Base-by-base conservation (phyloP, 2,797 vertebrate genomes). In the Sparus aurata region DNA sequence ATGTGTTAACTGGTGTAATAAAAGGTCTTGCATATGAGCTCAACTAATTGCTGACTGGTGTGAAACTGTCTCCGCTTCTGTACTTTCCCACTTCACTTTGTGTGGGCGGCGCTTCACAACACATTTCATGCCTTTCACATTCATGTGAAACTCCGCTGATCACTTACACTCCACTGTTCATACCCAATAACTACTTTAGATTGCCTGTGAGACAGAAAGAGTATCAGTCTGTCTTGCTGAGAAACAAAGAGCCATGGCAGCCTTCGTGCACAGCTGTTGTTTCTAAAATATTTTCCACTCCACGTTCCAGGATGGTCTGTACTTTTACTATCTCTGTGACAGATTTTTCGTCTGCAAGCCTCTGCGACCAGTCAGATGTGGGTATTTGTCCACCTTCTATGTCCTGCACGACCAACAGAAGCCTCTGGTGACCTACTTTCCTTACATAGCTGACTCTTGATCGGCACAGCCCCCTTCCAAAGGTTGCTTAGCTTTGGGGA, bases 371-470 rank as follows among this genome's bases (percentile, higher is more conserved):
- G 72, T 77, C 77, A 86, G 59, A 91, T 78, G 82, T 77, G 82
- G 83, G 75, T 6, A 79, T 76, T 57, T 50, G 77, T 77, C 62
- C 72, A 69, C 72, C 38, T 75, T 50, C 50, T 67, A 46, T 53
- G 60, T 78, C 77, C 34, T 63, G 54, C 41, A 34, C 30, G 47
- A 91, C 86, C 66, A 53, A 76, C 66, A 86, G 83, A 83, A 78
- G 68, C 66, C 75, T 81, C 50, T 41, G 2, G 47, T 83, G 91
- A 89, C 94, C 92, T 93, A 93, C 73, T 94, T 95, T 94, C 92
- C 89, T 71, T 92, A 93, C 86, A 92, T 93, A 91, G 93, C 41
- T 74, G 66, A 80, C 79, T 77, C 43, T 72, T 84, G 61, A 72
- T 57, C 55, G 80, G 47, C 66, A 78, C 80, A 72, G 12, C 83